A percentile compares a stretch with the other conserved stretches of the same genome.
phyloP scores from a whole-genome alignment of 2,888 invertebrate species.

The Barypeithes pellucidus region DNA sequence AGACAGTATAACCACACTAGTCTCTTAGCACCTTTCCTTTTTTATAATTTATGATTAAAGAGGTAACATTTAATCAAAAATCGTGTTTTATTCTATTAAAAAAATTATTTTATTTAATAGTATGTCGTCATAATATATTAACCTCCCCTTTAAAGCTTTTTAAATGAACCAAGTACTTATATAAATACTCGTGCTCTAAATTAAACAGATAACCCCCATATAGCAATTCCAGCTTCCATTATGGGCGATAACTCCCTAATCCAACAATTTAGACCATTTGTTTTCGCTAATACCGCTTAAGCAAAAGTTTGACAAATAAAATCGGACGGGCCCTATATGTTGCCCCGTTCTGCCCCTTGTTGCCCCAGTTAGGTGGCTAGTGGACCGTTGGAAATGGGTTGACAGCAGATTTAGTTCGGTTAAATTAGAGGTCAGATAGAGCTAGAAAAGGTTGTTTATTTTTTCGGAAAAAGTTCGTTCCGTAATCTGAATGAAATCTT shows the following conservation, averaged over 20 bases:
- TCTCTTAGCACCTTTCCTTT: too few relatives aligned
- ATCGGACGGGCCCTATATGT: slow-evolving; percentile 22
- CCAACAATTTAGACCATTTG: slow-evolving; percentile 28
- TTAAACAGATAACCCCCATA: not conserved
- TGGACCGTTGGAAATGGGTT: slow-evolving; percentile 25
- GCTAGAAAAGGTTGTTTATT: not conserved
- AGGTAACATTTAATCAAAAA: too few relatives aligned
- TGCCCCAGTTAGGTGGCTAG: slow-evolving; percentile 21
- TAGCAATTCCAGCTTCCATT: not conserved
- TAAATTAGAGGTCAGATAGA: slow-evolving; percentile 15
- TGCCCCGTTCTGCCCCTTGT: not conserved
- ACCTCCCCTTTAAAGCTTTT: too few relatives aligned
- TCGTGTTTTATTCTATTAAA: too few relatives aligned
- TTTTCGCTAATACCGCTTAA: slow-evolving; percentile 27
- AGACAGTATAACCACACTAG: too few relatives aligned
- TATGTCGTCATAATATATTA: too few relatives aligned
- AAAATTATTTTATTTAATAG: too few relatives aligned
- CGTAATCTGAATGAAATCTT: not conserved
- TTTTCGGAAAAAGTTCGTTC: not conserved
- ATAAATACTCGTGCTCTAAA: not conserved
- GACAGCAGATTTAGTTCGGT: slow-evolving; percentile 18
- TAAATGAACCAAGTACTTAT: not conserved
- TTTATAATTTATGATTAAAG: too few relatives aligned
- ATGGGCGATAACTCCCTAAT: slow-evolving; percentile 15
- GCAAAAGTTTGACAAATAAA: slow-evolving; percentile 37